Base-by-base conservation (phyloP, 2,888 invertebrate species). In the Caradrina clavipalpis region DNA sequence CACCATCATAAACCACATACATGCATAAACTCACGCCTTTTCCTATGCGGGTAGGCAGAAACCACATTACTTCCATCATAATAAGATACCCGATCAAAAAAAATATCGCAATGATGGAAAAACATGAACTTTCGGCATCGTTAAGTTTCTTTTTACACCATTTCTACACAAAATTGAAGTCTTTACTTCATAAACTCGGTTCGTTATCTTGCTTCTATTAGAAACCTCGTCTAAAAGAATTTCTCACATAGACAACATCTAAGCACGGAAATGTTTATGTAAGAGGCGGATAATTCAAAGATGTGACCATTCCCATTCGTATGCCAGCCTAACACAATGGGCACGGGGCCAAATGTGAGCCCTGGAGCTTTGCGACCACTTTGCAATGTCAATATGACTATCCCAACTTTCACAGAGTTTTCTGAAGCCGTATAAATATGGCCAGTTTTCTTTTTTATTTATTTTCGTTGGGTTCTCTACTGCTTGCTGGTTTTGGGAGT, bases 241-340 rank as follows among this genome's bases (percentile, higher is more conserved):
- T 49, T 56, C 42, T 51, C 22, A 22, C 72, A 42, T 11, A 55
- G 54, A 53, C 69, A 45, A 76, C 58, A 19, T 17, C 39, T 56
- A 8, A 60, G 21, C 19, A 26, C 19, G n/a, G 60, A 47, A 47
- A 78, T 78, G 75, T 73, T 78, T 73, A 76, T 78, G 56, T 63
- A 74, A 57, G 49, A 55, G 67, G 19, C 49, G 53, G 55, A 39
- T 70, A 65, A 62, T 65, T 53, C 58, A 66, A 76, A 76, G 56
- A 77, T 76, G 62, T 59, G 59, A 47, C 35, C 59, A 80, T 78
- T 80, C 50, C 39, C 11, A 70, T 80, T 70, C 65, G 50, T n/a
- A 50, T 39, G 19, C 31, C 47, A 54, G 10, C 17, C 61, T 65
- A 47, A 42, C 50, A 65, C 59, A 76, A 76, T 66, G 59, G 65